Conservation (phyloP, 2,797 vertebrate species). For the Silurus lanzhouensis region DNA sequence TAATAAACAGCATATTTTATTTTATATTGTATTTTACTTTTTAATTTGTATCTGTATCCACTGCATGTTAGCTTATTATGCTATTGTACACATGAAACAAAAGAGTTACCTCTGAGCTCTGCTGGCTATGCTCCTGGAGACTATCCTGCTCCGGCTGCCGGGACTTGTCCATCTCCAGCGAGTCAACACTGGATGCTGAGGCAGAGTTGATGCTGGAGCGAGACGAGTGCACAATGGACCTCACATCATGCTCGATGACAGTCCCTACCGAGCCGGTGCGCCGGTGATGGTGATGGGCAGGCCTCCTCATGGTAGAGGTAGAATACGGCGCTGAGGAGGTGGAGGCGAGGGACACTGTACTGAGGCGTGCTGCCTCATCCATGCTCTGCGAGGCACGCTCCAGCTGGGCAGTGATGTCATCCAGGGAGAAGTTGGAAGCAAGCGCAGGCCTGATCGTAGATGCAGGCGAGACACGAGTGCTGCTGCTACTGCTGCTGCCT, state of each 20-base stretch:
- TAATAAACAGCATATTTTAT: not conserved
- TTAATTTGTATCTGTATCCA: not conserved
- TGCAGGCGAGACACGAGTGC: slow-evolving; percentile 82
- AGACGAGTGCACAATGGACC: slow-evolving; percentile 87
- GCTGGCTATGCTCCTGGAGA: slow-evolving; percentile 55
- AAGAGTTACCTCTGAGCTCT: slow-evolving; percentile 69
- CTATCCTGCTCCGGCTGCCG: slow-evolving; percentile 77
- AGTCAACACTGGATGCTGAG: slow-evolving; percentile 93
- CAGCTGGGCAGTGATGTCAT: slow-evolving; percentile 95
- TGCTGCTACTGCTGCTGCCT: slow-evolving; percentile 81
- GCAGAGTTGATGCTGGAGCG: slow-evolving; percentile 91
- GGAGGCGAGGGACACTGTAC: slow-evolving; percentile 65
- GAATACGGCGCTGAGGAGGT: slow-evolving; percentile 67
- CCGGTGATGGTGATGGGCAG: slow-evolving; percentile 82
- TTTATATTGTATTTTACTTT: not conserved
- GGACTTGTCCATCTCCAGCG: slow-evolving; percentile 85
- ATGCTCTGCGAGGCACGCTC: slow-evolving; percentile 89
- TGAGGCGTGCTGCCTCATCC: slow-evolving; percentile 89
- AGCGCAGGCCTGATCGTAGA: slow-evolving; percentile 82
- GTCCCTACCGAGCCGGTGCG: slow-evolving; percentile 93
- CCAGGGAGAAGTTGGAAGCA: slow-evolving; percentile 90
- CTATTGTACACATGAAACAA: not conserved
- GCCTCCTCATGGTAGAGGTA: slow-evolving; percentile 66
- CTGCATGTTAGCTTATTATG: not conserved
- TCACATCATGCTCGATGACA: slow-evolving; percentile 85